Evolutionary conservation across 2,888 invertebrate genomes (phyloP), one percentile per base, ranked within the genome.

Genomic region (Smittia aterrima): DNA sequence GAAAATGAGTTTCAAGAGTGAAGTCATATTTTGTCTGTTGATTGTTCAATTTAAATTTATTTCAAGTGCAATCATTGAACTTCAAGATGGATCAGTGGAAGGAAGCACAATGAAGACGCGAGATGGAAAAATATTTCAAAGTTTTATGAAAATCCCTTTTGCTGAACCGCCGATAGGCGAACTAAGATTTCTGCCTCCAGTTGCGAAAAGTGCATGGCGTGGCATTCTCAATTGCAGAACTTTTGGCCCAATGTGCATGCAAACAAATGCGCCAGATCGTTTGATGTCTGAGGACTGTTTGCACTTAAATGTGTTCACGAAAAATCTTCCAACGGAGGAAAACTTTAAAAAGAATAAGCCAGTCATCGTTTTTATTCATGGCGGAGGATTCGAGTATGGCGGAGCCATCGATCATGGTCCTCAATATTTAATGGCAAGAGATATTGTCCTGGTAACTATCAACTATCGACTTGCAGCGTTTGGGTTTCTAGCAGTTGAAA

Each of bases 351-450:
- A 62, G 32, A 7, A 4, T 58, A 79, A 78, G 11, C 89, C 91
- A 0, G 91, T 91, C 1, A 82, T 91, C 6, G 85, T 91, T 0
- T 89, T 85, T 80, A 85, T 91, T 75, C 91, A 90, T 80, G 85
- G 87, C 0, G 91, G 91, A 0, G 89, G 41, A 0, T 80, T 80
- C 78, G 64, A 75, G 9, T 41, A 66, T 38, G 77, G 78, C 0
- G 53, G 78, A 22, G 80, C 80, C 66, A 79, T 78, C 54, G 80
- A 81, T 58, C 79, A 79, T 3, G 47, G 47, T 58, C 81, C 82
- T 0, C 75, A 79, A 20, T 81, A 80, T 74, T 53, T 82, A 9
- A 75, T 82, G 71, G 81, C 82, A 4, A 77, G 79, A 20, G 77
- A 82, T 32, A 77, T 82, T 27, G 79, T 82, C 0, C 66, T 81